These are phyloP conservation scores for Ceratitis capitata DNA, from an alignment of 1,140 invertebrate genomes.

Conservation along the genomic window DNA sequence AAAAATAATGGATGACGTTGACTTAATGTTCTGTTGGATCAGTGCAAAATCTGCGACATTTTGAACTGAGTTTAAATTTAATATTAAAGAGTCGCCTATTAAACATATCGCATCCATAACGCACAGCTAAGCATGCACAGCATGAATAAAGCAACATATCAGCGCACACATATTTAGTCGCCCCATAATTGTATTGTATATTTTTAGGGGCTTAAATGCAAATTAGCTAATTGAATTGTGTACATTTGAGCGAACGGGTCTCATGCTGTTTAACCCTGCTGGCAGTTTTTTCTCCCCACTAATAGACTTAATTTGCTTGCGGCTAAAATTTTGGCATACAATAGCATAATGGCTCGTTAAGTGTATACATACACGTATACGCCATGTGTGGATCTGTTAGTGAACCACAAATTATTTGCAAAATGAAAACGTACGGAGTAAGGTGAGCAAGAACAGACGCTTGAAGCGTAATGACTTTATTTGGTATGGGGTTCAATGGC, in stretches of 20 bases:
- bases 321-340: constrained; percentile 4
- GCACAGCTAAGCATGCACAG: too few species aligned
- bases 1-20: too few species aligned
- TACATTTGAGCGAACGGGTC: background rate
- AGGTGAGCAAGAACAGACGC: background rate
- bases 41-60: too few species aligned
- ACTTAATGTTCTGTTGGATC: too few species aligned
- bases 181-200: constrained; percentile 16
- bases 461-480: too few species aligned
- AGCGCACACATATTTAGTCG: too few species aligned
- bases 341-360: background rate
- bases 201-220: constrained; percentile 31
- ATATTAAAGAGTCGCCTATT: too few species aligned
- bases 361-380: background rate
- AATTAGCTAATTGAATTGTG: constrained; percentile 33
- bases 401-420: too few species aligned
- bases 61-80: too few species aligned
- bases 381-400: too few species aligned
- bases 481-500: background rate
- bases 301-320: background rate
- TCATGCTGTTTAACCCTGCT: background rate
- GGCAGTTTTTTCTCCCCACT: background rate
- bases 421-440: background rate
- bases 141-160: too few species aligned
- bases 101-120: too few species aligned